Base-by-base conservation (phyloP, 2,797 vertebrate genomes). In the Hydrocynus forskahlii region DNA sequence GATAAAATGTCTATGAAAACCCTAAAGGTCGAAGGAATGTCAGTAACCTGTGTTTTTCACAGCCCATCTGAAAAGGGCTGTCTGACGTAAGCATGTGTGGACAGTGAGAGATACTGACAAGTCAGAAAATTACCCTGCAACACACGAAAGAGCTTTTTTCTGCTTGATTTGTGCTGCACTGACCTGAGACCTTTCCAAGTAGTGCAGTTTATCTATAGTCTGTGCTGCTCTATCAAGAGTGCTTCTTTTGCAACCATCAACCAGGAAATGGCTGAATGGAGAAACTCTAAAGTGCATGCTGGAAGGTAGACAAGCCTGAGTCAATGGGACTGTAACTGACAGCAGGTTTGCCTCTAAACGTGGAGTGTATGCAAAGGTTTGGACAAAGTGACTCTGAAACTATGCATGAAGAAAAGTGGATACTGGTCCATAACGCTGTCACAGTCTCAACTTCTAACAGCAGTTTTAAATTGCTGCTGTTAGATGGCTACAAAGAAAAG, bases 1-100 rank as follows among this genome's bases (percentile, higher is more conserved):
- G 25, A 54, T 72, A 35, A 72, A 72, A 54, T 4, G 29, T 35
- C 68, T 71, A 45, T 71, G 50, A 35, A 73, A 14, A 25, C 29
- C 68, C 23, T 71, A 29, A 57, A 55, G 52, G 52, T 57, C 25
- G 9, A 73, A 38, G n/a, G 13, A 45, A 21, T 14, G 25, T 38
- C 16, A 68, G 48, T 29, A 35, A 17, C 70, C 25, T 72, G 68
- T 25, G 50, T 5, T 0, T 71, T 54, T 72, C 52, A 38, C 29
- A n/a, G 25, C 16, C 29, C 21, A 52, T 35, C 14, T 35, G 52
- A 73, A 73, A 55, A 55, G 70, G 70, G 17, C 25, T 57, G 7
- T 55, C 16, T 0, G 59, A 10, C 9, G 12, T 19, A 68, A 2
- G 38, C 35, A 40, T 40, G 29, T 7, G 10, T 1, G 23, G 67